Evolutionary conservation across 2,797 vertebrate species (phyloP).

Genomic region (Intellagama lesueurii): DNA sequence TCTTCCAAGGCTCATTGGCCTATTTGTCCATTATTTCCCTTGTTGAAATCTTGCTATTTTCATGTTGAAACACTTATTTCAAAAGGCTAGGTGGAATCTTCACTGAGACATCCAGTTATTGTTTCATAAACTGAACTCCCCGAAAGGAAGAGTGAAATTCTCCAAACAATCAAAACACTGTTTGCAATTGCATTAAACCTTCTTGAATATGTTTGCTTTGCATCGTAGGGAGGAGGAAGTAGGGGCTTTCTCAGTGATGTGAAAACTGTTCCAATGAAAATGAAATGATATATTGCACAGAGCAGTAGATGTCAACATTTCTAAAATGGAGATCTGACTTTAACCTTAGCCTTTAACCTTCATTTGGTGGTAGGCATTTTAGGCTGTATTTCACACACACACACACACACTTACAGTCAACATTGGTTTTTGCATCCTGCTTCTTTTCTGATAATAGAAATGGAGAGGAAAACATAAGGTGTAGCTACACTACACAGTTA

Average conservation of each 20-base stretch:
- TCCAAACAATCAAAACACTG: background rate
- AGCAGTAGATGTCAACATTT: background rate
- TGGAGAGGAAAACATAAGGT: background rate
- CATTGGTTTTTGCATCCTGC: background rate
- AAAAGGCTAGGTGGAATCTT: background rate
- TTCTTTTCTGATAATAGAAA: background rate
- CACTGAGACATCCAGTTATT: background rate
- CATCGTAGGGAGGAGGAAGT: background rate
- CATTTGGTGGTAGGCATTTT: background rate
- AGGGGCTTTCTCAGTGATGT: background rate
- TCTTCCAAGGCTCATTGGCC: background rate
- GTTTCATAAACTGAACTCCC: conserved; percentile 10
- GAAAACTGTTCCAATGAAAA: background rate
- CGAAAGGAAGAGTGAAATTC: background rate
- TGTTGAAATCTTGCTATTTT: background rate
- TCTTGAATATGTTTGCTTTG: background rate
- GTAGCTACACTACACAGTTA: no score
- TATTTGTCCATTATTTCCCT: background rate
- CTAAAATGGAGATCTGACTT: background rate
- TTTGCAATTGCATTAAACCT: background rate
- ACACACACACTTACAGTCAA: background rate
- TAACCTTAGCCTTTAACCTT: background rate
- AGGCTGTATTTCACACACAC: background rate
- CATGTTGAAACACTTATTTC: background rate
- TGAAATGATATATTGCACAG: background rate